phyloP scores from a whole-genome alignment of 2,888 invertebrate species.

The Phania funesta region DNA sequence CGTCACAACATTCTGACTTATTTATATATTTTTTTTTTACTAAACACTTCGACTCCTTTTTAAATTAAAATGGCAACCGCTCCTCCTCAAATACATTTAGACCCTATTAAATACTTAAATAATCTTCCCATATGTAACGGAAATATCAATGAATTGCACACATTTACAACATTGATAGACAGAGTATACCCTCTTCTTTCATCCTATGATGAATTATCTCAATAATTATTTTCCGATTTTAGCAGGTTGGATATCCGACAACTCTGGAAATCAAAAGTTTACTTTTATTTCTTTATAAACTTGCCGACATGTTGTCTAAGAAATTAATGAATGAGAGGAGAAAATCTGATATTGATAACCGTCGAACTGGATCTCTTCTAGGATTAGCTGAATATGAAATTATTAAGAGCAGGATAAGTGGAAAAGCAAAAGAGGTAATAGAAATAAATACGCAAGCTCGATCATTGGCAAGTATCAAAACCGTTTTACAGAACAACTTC shows the following conservation, averaged over 20 bases:
- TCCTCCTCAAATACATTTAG: conserved; percentile 5
- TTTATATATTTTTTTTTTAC: no score
- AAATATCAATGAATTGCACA: conserved; percentile 1
- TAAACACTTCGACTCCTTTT: no score
- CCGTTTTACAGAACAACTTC: not conserved
- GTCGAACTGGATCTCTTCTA: no score
- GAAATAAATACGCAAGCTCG: not conserved
- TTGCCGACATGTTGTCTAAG: no score
- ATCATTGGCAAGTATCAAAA: not conserved
- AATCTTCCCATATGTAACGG: not conserved
- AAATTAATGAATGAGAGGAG: no score
- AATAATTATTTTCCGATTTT: not conserved
- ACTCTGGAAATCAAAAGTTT: no score
- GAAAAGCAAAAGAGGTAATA: not conserved
- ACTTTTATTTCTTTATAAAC: no score
- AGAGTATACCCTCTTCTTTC: conserved; percentile 10
- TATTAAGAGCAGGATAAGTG: not conserved
- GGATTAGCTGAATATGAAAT: no score
- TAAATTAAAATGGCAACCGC: conserved; percentile 3
- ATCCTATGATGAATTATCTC: not conserved
- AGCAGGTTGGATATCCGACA: no score
- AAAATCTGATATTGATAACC: no score
- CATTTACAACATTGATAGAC: conserved; percentile 1
- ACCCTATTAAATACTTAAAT: conserved; percentile 10
- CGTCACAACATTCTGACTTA: no score